Conservation (phyloP, 1,140 invertebrate species). For the Ostrea denselamellosa region DNA sequence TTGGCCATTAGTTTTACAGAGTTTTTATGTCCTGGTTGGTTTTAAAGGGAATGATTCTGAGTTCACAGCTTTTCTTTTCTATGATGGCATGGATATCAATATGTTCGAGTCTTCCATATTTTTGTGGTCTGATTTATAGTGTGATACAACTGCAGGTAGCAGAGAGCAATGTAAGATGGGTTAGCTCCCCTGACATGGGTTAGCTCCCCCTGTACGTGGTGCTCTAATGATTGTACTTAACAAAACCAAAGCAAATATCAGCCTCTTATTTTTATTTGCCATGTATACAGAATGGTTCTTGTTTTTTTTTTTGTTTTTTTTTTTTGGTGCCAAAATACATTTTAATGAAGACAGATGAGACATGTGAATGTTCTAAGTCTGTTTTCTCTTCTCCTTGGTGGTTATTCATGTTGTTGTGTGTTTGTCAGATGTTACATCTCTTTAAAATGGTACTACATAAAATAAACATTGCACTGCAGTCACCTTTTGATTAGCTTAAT, state of each 20-base stretch:
- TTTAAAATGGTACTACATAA: too few species aligned
- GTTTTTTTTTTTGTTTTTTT: constrained; percentile 39
- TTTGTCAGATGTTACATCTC: neutral
- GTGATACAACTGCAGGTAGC: neutral
- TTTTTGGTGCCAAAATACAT: constrained; percentile 28
- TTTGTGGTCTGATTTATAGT: constrained; percentile 4
- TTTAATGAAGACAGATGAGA: neutral
- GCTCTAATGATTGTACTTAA: constrained; percentile 27
- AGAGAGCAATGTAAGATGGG: neutral
- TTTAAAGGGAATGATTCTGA: neutral
- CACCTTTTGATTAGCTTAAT: neutral
- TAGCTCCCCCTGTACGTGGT: neutral
- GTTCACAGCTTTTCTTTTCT: neutral
- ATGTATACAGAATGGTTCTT: constrained; percentile 15
- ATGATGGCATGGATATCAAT: neutral
- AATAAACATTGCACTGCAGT: too few species aligned
- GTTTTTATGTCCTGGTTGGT: neutral
- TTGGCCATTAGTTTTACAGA: neutral
- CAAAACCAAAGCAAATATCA: constrained; percentile 39
- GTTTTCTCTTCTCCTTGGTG: neutral
- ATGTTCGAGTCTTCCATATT: constrained; percentile 21
- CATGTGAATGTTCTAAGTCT: neutral
- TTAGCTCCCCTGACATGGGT: neutral
- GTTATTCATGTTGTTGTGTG: neutral
- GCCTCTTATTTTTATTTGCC: constrained; percentile 30